Percentiles rank a stretch among this genome's conserved stretches.
These are phyloP conservation scores for Reticulitermes lucifugus DNA, from an alignment of 2,888 invertebrate genomes.

Conservation along the genomic window DNA sequence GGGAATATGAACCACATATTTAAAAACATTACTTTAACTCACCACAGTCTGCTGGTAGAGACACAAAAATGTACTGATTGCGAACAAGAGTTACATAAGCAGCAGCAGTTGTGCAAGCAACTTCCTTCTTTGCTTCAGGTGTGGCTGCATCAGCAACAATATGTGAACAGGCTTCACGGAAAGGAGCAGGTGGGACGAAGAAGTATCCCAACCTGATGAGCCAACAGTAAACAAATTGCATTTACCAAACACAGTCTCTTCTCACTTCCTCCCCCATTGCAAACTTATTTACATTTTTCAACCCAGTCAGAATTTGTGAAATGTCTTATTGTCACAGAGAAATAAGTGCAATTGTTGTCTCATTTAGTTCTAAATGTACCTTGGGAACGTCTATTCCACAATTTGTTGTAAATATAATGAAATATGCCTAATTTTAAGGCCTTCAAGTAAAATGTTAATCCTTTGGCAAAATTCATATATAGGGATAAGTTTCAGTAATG, in stretches of 20 bases:
- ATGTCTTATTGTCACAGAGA: too few species aligned
- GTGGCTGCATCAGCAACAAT: slow-evolving; percentile 65
- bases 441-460: too few species aligned
- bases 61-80: slow-evolving; percentile 69
- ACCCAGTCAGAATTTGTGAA: too few species aligned
- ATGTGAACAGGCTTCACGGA: slow-evolving; percentile 81
- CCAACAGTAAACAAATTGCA: not conserved
- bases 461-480: too few species aligned
- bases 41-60: slow-evolving; percentile 75
- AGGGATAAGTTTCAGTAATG: too few species aligned
- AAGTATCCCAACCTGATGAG: slow-evolving; percentile 61
- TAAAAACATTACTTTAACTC: slow-evolving; percentile 60
- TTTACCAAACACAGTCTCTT: not conserved
- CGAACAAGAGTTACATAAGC: slow-evolving; percentile 73
- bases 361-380: too few species aligned
- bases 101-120: slow-evolving; percentile 75
- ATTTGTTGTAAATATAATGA: too few species aligned
- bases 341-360: too few species aligned
- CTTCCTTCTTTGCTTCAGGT: slow-evolving; percentile 66
- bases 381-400: too few species aligned
- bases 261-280: not conserved
- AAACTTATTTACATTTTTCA: not conserved
- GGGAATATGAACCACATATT: too few species aligned
- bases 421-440: too few species aligned
- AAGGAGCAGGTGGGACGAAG: slow-evolving; percentile 65